Conservation (phyloP, 2,888 invertebrate genomes). For the Ormia ochracea region DNA sequence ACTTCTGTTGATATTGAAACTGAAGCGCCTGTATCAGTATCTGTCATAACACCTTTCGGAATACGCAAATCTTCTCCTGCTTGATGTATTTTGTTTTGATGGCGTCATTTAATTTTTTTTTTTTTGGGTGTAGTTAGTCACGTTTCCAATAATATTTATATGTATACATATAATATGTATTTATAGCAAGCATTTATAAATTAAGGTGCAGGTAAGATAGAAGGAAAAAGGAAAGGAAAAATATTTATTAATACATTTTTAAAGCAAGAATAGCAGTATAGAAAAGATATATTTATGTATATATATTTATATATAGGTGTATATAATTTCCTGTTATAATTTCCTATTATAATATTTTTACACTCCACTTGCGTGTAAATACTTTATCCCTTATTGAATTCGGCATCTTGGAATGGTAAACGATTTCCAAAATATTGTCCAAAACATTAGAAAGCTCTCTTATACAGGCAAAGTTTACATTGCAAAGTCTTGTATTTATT, state of each 20-base stretch:
- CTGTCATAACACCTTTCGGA: slow-evolving; percentile 74
- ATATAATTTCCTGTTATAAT: too few relatives aligned
- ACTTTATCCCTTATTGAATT: too few relatives aligned
- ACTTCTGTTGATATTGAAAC: slow-evolving; percentile 70
- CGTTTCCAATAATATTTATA: not conserved
- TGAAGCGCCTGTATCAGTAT: slow-evolving; percentile 72
- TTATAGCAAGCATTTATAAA: slow-evolving; percentile 1
- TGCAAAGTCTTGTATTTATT: too few relatives aligned
- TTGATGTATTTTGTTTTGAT: not conserved
- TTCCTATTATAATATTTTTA: too few relatives aligned
- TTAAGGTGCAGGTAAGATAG: not conserved
- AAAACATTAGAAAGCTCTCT: too few relatives aligned
- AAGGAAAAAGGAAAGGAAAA: not conserved
- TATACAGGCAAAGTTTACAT: too few relatives aligned
- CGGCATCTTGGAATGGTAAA: too few relatives aligned
- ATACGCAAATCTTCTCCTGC: slow-evolving; percentile 74
- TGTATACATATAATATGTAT: too few relatives aligned
- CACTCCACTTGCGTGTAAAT: too few relatives aligned
- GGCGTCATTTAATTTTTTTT: slow-evolving; percentile 16
- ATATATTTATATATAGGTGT: too few relatives aligned
- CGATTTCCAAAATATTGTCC: too few relatives aligned
- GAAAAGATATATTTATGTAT: not conserved
- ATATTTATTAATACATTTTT: not conserved
- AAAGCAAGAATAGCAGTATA: not conserved
- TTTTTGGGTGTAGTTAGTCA: slow-evolving; percentile 2